A percentile compares a stretch with the other conserved stretches of the same genome.
phyloP scores from a whole-genome alignment of 1,140 invertebrate species.

The Bombyx mori region ASM3026992v2 NC_085122.1:13550501-13551000 shows the following conservation, averaged over 20 bases:
- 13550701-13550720: constrained; percentile 24
- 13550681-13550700: constrained; percentile 17
- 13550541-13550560: constrained; percentile 24
- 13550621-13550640: constrained; percentile 9
- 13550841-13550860: background rate
- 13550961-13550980: too few species aligned
- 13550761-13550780: constrained; percentile 34
- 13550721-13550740: constrained; percentile 10
- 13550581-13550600: constrained; percentile 22
- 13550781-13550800: constrained; percentile 24
- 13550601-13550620: constrained; percentile 15
- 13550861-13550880: background rate
- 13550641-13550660: constrained; percentile 17
- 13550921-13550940: background rate
- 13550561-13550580: constrained; percentile 23
- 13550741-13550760: constrained; percentile 24
- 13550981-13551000: too few species aligned
- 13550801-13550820: background rate
- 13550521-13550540: constrained; percentile 25
- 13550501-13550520: constrained; percentile 16
- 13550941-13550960: too few species aligned
- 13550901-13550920: background rate
- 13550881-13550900: background rate
- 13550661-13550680: constrained; percentile 22
- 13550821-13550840: background rate